These are phyloP conservation scores for Melanogrammus aeglefinus DNA, from an alignment of 2,797 vertebrate genomes.

Conservation along the genomic window DNA sequence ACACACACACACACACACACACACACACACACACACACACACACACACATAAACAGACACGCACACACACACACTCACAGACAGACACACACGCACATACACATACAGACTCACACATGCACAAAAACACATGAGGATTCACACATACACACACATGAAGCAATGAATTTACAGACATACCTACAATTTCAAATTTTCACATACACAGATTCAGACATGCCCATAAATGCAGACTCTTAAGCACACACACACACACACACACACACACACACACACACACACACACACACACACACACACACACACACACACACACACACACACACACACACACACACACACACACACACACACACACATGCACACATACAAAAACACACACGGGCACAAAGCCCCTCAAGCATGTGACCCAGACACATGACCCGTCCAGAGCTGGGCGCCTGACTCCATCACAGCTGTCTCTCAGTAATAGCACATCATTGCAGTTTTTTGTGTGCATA, in stretches of 20 bases:
- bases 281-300: not conserved
- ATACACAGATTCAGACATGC: not conserved
- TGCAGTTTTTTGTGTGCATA: not conserved
- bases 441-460: not conserved
- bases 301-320: not conserved
- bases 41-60: too few species aligned
- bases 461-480: not conserved
- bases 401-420: too few species aligned
- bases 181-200: not conserved
- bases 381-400: not conserved
- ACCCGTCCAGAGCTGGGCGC: too few species aligned
- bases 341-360: slow-evolving; percentile 11
- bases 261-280: not conserved
- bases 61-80: too few species aligned
- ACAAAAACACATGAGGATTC: not conserved
- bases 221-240: not conserved
- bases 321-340: slow-evolving; percentile 7
- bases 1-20: not conserved
- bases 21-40: not conserved
- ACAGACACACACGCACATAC: too few species aligned
- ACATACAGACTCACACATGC: not conserved
- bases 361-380: slow-evolving; percentile 1
- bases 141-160: not conserved
- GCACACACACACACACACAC: not conserved
- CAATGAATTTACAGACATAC: too few species aligned